Evolutionary conservation across 2,113 vertebrate species (phyloP).

Genomic region (Vanacampus margaritifer): DNA sequence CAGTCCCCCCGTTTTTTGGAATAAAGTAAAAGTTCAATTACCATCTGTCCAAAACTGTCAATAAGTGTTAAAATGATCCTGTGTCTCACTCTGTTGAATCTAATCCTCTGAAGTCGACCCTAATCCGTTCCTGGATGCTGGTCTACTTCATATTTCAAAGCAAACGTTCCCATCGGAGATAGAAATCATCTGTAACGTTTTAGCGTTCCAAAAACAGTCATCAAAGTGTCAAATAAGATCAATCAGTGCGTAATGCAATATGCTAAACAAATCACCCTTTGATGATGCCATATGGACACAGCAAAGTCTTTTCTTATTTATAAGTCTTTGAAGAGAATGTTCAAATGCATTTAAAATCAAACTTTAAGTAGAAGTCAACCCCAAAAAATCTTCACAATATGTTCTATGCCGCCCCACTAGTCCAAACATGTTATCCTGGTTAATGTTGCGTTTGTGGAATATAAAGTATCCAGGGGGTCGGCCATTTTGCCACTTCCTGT

Average conservation of each 20-base stretch:
- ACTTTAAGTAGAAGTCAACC: no score
- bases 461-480: no score
- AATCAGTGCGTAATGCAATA: background rate
- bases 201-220: background rate
- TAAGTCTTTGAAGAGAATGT: no score
- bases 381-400: no score
- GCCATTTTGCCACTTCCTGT: no score
- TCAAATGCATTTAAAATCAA: no score
- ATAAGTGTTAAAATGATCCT: conserved; percentile 45
- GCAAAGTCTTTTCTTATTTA: background rate
- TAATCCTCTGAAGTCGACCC: conserved; percentile 1
- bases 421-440: no score
- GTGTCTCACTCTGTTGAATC: conserved; percentile 52
- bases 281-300: background rate
- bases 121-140: background rate
- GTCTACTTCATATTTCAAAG: background rate
- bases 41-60: conserved; percentile 54
- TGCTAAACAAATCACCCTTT: background rate
- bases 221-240: background rate
- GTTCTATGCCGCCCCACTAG: no score
- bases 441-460: no score
- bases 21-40: conserved; percentile 43
- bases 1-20: conserved; percentile 36
- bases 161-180: background rate
- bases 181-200: background rate